phyloP scores from a whole-genome alignment of 2,888 invertebrate genomes.

The Dendrolimus pini region DNA sequence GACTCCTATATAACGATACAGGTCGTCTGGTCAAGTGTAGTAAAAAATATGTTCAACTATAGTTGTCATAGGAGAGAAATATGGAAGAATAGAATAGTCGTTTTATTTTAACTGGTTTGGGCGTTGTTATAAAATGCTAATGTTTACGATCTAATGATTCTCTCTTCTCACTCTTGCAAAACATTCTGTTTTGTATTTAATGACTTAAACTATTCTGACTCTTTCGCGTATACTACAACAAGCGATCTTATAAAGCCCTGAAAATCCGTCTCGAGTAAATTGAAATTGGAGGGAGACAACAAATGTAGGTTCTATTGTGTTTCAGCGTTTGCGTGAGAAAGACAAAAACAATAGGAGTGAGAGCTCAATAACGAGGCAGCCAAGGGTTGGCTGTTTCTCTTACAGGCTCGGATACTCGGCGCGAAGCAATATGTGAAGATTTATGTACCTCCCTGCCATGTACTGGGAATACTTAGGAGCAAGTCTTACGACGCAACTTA shows the following conservation, averaged over 20 bases:
- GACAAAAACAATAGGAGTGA: conserved; percentile 57
- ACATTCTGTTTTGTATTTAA: too few relatives aligned
- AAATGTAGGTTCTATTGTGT: conserved; percentile 19
- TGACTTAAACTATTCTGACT: conserved; percentile 7
- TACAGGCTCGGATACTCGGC: conserved; percentile 53
- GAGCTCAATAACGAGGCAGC: conserved; percentile 76
- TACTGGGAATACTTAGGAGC: conserved; percentile 50
- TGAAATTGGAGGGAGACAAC: conserved; percentile 71
- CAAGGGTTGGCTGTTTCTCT: conserved; percentile 76
- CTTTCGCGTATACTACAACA: conserved; percentile 21
- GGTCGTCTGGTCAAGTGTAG: too few relatives aligned
- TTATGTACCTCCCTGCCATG: conserved; percentile 57
- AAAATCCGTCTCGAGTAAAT: conserved; percentile 76
- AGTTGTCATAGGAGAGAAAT: too few relatives aligned
- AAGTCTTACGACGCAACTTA: conserved; percentile 54
- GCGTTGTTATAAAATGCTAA: too few relatives aligned
- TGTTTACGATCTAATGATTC: too few relatives aligned
- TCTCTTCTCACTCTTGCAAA: too few relatives aligned
- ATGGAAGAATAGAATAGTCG: too few relatives aligned
- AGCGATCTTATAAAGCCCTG: conserved; percentile 65
- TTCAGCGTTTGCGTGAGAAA: conserved; percentile 31
- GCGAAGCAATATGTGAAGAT: conserved; percentile 70
- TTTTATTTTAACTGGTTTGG: too few relatives aligned
- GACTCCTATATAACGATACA: too few relatives aligned
- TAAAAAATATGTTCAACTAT: too few relatives aligned